Evolutionary conservation across 2,888 invertebrate species (phyloP).

Genomic region (Parascotia fuliginaria): DNA sequence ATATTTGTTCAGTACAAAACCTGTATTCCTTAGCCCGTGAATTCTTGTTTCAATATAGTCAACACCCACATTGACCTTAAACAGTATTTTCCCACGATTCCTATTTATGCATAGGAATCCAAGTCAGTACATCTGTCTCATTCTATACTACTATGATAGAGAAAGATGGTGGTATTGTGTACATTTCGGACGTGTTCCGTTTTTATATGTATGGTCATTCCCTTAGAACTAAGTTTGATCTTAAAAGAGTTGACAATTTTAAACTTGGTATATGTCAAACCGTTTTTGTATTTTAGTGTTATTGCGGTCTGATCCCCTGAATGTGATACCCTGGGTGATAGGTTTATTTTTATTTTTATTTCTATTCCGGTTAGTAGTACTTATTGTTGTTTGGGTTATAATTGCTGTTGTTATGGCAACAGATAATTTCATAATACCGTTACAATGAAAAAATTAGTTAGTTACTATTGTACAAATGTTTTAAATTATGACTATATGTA

Average conservation of each 20-base stretch:
- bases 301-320: too few relatives aligned
- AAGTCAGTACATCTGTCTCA: slow-evolving; percentile 43
- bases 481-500: too few relatives aligned
- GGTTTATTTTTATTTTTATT: too few relatives aligned
- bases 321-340: too few relatives aligned
- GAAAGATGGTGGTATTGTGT: slow-evolving; percentile 47
- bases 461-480: too few relatives aligned
- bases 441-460: too few relatives aligned
- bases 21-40: slow-evolving; percentile 10
- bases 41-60: slow-evolving; percentile 26
- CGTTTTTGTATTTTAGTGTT: too few relatives aligned
- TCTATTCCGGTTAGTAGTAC: too few relatives aligned
- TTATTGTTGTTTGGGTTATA: too few relatives aligned
- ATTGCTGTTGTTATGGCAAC: too few relatives aligned
- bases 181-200: slow-evolving; percentile 47
- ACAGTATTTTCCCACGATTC: slow-evolving; percentile 68
- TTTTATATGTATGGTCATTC: slow-evolving; percentile 57
- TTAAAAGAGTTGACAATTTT: background rate
- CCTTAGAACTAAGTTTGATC: slow-evolving; percentile 36
- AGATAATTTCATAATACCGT: too few relatives aligned
- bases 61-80: slow-evolving; percentile 36
- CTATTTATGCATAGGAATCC: slow-evolving; percentile 60
- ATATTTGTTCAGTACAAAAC: slow-evolving; percentile 1
- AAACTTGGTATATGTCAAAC: background rate
- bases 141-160: slow-evolving; percentile 39